Conservation (phyloP, 2,888 invertebrate species). For the Latrodectus elegans region DNA sequence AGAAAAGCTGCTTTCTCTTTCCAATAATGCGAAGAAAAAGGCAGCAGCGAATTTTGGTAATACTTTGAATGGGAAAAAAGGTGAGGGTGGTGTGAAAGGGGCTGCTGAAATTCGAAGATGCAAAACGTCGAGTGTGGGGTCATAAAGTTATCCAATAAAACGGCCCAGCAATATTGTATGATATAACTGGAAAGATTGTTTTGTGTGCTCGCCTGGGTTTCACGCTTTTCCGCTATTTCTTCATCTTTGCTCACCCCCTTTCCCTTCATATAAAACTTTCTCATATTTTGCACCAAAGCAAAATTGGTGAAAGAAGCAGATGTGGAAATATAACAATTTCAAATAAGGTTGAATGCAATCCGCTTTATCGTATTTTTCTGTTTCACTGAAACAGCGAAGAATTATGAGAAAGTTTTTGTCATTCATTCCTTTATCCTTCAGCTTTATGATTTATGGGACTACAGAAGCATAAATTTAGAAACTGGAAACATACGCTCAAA, state of each 20-base stretch:
- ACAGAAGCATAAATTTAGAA: too few relatives aligned
- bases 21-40: conserved; percentile 36
- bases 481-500: too few relatives aligned
- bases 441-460: too few relatives aligned
- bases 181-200: conserved; percentile 60
- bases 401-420: too few relatives aligned
- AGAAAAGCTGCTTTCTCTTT: conserved; percentile 32
- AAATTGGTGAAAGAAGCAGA: conserved; percentile 9
- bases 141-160: conserved; percentile 69
- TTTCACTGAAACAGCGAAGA: neutral
- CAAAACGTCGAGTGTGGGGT: conserved; percentile 66
- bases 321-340: conserved; percentile 56
- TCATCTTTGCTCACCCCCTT: conserved; percentile 1
- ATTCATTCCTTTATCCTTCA: too few relatives aligned
- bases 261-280: conserved; percentile 8
- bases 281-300: conserved; percentile 32
- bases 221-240: neutral
- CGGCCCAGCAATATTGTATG: conserved; percentile 64
- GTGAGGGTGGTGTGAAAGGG: conserved; percentile 14
- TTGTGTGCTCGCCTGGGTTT: conserved; percentile 8
- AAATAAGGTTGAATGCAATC: conserved; percentile 59
- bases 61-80: conserved; percentile 25
- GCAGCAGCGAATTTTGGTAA: conserved; percentile 13
- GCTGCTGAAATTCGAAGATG: conserved; percentile 56
- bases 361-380: conserved; percentile 62